Evolutionary conservation across 2,113 vertebrate genomes (phyloP).

Genomic region (Pica pica): DNA sequence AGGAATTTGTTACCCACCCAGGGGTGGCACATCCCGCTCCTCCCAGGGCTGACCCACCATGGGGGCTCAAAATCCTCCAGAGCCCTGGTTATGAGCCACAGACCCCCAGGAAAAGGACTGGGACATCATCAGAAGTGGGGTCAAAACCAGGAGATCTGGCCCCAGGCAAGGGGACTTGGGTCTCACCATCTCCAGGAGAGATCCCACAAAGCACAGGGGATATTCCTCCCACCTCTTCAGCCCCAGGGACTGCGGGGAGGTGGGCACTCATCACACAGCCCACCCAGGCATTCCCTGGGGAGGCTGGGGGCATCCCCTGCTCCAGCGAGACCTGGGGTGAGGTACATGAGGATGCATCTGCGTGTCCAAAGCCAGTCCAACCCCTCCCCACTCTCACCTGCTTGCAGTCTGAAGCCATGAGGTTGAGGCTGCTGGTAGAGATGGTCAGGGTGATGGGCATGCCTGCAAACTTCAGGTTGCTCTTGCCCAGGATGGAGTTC

Average conservation of each 20-base stretch:
- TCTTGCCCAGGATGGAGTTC: conserved; percentile 92
- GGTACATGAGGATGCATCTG: neutral
- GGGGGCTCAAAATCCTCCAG: neutral
- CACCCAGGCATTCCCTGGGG: neutral
- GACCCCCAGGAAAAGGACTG: neutral
- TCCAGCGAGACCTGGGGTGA: neutral
- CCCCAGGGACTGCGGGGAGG: neutral
- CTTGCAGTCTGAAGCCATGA: conserved; percentile 96
- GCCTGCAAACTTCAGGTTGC: conserved; percentile 96
- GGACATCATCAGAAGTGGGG: accelerated
- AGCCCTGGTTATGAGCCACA: neutral
- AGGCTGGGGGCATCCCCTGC: neutral
- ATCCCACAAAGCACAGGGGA: neutral
- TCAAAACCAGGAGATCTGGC: neutral
- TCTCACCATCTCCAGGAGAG: neutral
- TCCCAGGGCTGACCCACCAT: neutral
- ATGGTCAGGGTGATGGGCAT: conserved; percentile 98
- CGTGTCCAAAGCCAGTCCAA: accelerated
- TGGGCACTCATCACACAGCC: neutral
- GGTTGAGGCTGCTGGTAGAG: conserved; percentile 97
- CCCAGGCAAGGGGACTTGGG: neutral
- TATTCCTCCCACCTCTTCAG: neutral
- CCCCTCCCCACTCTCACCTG: conserved; percentile 74
- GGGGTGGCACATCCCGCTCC: accelerated
- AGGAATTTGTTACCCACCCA: neutral